These are phyloP conservation scores for Serilophus lunatus DNA, from an alignment of 2,113 vertebrate species.

Conservation along the genomic window DNA sequence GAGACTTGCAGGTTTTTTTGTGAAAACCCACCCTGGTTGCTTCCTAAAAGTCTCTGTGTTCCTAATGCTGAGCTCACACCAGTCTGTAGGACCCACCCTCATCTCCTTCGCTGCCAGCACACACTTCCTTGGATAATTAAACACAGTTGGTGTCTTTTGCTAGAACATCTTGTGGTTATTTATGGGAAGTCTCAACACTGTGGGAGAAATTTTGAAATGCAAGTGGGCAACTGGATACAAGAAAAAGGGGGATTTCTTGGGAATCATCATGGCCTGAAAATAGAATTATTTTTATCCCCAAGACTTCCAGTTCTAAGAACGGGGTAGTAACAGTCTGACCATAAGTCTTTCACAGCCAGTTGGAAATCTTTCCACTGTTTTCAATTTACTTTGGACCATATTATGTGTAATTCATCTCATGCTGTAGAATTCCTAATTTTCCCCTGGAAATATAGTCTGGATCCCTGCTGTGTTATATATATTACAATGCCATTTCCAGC, in stretches of 20 bases:
- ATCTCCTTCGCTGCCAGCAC: not conserved
- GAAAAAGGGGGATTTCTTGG: not conserved
- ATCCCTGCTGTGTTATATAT: not conserved
- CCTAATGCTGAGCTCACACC: rapidly evolving
- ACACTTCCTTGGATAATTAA: not conserved
- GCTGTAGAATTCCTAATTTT: not conserved
- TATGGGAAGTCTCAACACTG: not conserved
- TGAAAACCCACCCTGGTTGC: not conserved
- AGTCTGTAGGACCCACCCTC: too few relatives aligned
- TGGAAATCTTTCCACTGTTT: constrained; percentile 10
- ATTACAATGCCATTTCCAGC: not conserved
- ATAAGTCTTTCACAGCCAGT: not conserved
- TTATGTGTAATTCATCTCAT: not conserved
- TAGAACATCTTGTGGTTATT: not conserved
- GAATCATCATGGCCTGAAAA: not conserved
- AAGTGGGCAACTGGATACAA: not conserved
- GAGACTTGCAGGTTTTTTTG: not conserved
- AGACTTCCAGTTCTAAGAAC: not conserved
- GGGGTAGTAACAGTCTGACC: not conserved
- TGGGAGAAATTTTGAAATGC: not conserved
- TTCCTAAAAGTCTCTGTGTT: not conserved
- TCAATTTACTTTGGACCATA: not conserved
- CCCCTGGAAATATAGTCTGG: not conserved
- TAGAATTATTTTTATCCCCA: not conserved
- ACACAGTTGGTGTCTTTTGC: not conserved